These are phyloP conservation scores for Eptesicus fuscus DNA, from an alignment of 2,113 vertebrate genomes.

Conservation along the genomic window DNA sequence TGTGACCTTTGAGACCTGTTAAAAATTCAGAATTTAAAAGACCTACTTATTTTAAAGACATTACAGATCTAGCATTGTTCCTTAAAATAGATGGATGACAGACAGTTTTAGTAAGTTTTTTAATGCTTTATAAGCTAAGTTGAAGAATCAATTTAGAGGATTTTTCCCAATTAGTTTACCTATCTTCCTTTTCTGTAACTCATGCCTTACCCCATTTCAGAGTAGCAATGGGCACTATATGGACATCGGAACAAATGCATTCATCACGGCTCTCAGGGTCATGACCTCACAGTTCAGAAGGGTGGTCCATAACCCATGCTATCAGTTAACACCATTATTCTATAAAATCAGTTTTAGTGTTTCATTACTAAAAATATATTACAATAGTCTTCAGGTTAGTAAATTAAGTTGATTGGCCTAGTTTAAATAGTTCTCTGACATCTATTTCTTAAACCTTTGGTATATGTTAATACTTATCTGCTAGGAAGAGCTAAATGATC, in stretches of 20 bases:
- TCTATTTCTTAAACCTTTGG: neutral
- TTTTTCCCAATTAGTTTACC: neutral
- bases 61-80: neutral
- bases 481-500: neutral
- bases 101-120: neutral
- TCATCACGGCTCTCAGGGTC: accelerated
- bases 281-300: neutral
- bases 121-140: neutral
- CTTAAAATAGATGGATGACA: neutral
- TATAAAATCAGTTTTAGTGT: neutral
- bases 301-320: neutral
- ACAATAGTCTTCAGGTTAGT: neutral
- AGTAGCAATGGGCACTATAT: neutral
- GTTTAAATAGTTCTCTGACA: neutral
- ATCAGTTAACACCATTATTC: neutral
- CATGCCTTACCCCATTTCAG: neutral
- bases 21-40: conserved; percentile 51
- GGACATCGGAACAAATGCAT: accelerated
- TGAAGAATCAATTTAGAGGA: neutral
- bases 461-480: neutral
- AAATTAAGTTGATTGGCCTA: neutral
- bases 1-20: neutral
- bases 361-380: conserved; percentile 3
- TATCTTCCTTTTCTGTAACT: neutral
- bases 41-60: neutral